Percentiles rank a stretch among this genome's conserved stretches.
These are phyloP conservation scores for Sander vitreus DNA, from an alignment of 2,113 vertebrate species.

Conservation along the genomic window DNA sequence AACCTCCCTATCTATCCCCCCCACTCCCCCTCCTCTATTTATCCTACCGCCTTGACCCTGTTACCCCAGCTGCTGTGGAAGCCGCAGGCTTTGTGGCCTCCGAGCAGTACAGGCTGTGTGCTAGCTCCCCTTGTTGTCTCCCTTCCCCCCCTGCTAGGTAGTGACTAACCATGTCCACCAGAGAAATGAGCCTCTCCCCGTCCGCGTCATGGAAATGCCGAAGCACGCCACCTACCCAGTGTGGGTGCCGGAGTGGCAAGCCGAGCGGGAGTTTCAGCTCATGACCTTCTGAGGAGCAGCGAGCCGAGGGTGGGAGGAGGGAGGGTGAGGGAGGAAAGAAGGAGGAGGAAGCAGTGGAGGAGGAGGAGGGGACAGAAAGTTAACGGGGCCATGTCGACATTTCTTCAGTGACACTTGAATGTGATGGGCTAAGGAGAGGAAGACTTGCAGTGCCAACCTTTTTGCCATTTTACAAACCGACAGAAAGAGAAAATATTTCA, in stretches of 20 bases:
- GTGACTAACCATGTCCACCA: conserved; percentile 88
- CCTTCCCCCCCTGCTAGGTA: conserved; percentile 88
- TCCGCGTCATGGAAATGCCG: conserved; percentile 87
- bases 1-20: conserved; percentile 20
- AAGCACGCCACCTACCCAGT: conserved; percentile 89
- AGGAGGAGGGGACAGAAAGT: conserved; percentile 55
- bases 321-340: conserved; percentile 47
- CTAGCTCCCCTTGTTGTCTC: conserved; percentile 87
- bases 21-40: conserved; percentile 3
- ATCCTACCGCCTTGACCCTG: conserved; percentile 56
- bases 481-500: conserved; percentile 66
- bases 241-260: conserved; percentile 88
- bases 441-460: conserved; percentile 58
- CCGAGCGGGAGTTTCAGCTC: conserved; percentile 88
- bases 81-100: conserved; percentile 73
- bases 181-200: conserved; percentile 84
- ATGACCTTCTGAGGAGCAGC: conserved; percentile 89
- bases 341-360: conserved; percentile 22
- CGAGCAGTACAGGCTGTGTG: conserved; percentile 83
- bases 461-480: conserved; percentile 61
- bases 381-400: conserved; percentile 60
- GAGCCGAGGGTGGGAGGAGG: conserved; percentile 63
- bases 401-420: conserved; percentile 74
- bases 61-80: conserved; percentile 71
- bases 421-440: conserved; percentile 71